Evolutionary conservation across 1,140 invertebrate species (phyloP), one percentile per base, ranked within the genome.

Genomic region (Drosophila melanica): DNA sequence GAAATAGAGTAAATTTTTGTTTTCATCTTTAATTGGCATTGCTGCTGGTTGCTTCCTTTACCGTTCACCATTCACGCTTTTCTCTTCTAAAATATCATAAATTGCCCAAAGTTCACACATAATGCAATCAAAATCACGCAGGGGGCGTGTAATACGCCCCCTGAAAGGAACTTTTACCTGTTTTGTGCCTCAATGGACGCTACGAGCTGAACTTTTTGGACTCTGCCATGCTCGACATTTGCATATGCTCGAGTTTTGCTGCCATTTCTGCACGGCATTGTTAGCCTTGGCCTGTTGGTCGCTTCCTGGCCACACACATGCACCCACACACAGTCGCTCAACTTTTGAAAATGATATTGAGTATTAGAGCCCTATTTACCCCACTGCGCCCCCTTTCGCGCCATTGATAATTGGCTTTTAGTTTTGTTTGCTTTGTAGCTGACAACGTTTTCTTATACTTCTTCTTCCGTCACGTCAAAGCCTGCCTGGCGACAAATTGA

Each of bases 341-440:
- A 60, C 59, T 62, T 79, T 62, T 63, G 48, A 62, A 81, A 77
- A 54, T 68, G 54, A 71, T 85, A 74, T 85, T 30, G 51, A 74
- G 64, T 50, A 74, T 71, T 73, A 68, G 41, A 45, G n/a, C n/a
- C 39, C n/a, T 42, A 50, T 51, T 16, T n/a, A 14, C 23, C 20
- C 11, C 12, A 7, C 14, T 35, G 27, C 16, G 12, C 9, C 16
- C 18, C 45, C 7, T 20, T 35, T 33, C 8, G 18, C 23, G 10
- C 35, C 6, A 9, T 42, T 67, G 51, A 82, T 81, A 81, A 81
- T 81, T 81, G 79, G 57, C 70, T 81, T 78, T 70, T 58, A 62
- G 60, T 78, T 82, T 75, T 78, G 63, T 58, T 66, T 10, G 54
- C 42, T 5, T 9, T 53, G 11, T 30, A 69, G 69, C 60, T 65